Evolutionary conservation across 2,113 vertebrate species (phyloP), one percentile per base, ranked within the genome.

Genomic region (Macroglossus sobrinus): DNA sequence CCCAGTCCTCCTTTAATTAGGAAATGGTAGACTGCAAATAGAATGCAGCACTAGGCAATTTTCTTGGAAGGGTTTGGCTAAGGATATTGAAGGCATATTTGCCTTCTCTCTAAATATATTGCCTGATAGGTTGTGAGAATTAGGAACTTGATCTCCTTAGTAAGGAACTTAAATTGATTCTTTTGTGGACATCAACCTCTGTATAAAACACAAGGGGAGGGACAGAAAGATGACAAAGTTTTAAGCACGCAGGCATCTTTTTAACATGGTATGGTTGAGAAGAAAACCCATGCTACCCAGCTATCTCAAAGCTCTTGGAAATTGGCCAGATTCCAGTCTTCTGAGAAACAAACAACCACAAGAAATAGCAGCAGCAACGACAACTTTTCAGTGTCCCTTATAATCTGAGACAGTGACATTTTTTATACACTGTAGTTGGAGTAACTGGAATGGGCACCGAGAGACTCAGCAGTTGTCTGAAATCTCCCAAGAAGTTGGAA

Each of bases 101-200:
- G 74, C 69, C 50, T 94, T 97, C 75, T 86, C 47, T 95, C 78
- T 96, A 97, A 97, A 94, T 97, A 95, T 38, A 93, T 88, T 97
- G 85, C 89, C 84, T 97, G 79, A 96, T 92, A 85, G 82, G 81
- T 91, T 92, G n/a, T 91, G 76, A 96, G 85, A 92, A 93, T 61
- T 91, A 82, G 85, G 45, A 96, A 75, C 88, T 84, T 59, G 76
- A 93, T 55, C 75, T 89, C 63, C n/a, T 95, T 55, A n/a, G 84
- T 85, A 88, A 97, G 94, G 72, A 92, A 91, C 78, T 79, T 84
- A 96, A 95, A 90, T 89, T 89, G 78, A 45, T 93, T 96, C 74
- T 96, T 43, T 89, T 96, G 82, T 93, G 84, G 85, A 95, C 88
- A 75, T 61, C 55, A 93, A 33, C 33, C 21, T 75, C 30, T 95